These are phyloP conservation scores for Brachypterus glaber DNA, from an alignment of 2,888 invertebrate species.

Conservation along the genomic window DNA sequence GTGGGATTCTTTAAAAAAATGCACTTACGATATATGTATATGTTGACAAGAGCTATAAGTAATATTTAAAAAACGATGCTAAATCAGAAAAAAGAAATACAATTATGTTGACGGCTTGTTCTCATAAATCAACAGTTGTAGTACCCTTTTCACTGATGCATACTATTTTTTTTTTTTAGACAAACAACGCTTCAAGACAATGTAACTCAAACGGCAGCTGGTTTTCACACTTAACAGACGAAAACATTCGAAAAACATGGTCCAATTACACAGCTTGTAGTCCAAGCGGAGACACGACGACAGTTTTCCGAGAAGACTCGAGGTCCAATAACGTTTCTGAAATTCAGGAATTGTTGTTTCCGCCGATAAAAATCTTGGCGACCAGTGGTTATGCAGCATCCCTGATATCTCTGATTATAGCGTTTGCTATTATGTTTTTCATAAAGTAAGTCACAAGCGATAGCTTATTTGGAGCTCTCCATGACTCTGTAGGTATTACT, in stretches of 20 bases:
- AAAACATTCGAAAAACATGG: constrained; percentile 43
- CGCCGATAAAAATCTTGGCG: constrained; percentile 45
- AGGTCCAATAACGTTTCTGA: no score
- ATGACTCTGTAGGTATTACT: no score
- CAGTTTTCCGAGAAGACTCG: constrained; percentile 34
- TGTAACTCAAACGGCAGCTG: constrained; percentile 44
- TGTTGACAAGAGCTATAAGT: no score
- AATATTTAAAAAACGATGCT: no score
- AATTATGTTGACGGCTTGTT: no score
- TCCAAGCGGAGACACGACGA: constrained; percentile 35
- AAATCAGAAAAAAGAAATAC: no score
- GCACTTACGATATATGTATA: no score
- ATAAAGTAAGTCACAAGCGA: constrained; percentile 56
- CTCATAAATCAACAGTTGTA: no score
- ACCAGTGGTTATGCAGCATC: constrained; percentile 49
- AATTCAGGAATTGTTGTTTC: constrained; percentile 43
- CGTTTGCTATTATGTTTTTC: constrained; percentile 46
- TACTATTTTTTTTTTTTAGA: constrained; percentile 23
- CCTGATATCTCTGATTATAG: constrained; percentile 45
- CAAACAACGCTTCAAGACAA: constrained; percentile 42
- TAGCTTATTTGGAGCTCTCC: no score
- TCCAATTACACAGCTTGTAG: constrained; percentile 46
- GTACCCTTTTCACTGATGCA: no score
- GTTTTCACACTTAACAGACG: no score
- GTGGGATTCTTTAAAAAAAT: no score